Percentiles rank a stretch among this genome's conserved stretches.
phyloP scores from a whole-genome alignment of 2,797 vertebrate genomes.

The Pangasius macronema region DNA sequence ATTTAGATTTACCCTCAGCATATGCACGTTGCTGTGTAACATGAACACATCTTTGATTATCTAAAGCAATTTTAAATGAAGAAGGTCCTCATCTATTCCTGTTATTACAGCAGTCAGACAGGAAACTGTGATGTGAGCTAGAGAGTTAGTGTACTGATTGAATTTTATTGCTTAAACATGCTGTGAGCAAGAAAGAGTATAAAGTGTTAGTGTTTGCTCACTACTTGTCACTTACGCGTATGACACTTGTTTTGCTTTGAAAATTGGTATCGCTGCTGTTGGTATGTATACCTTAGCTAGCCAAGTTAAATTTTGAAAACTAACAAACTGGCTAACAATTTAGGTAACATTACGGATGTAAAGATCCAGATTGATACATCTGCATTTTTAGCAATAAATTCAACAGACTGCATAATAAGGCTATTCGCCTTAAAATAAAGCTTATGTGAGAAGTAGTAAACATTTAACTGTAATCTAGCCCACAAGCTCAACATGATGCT shows the following conservation, averaged over 20 bases:
- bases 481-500: background rate
- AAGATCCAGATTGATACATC: background rate
- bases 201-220: background rate
- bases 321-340: background rate
- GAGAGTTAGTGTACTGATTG: background rate
- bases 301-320: background rate
- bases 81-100: background rate
- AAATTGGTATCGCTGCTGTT: background rate
- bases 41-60: background rate
- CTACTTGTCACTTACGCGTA: background rate
- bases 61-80: background rate
- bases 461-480: background rate
- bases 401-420: background rate
- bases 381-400: background rate
- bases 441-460: background rate
- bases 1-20: background rate
- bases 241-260: background rate
- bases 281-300: too few relatives aligned
- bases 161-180: background rate
- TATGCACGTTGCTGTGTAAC: background rate
- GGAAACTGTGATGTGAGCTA: background rate
- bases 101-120: background rate
- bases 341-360: background rate
- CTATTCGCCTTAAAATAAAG: background rate
- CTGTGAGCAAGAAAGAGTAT: background rate